A percentile compares a stretch with the other conserved stretches of the same genome.
These are phyloP conservation scores for Oeneis ivallda DNA, from an alignment of 2,888 invertebrate species.

Conservation along the genomic window DNA sequence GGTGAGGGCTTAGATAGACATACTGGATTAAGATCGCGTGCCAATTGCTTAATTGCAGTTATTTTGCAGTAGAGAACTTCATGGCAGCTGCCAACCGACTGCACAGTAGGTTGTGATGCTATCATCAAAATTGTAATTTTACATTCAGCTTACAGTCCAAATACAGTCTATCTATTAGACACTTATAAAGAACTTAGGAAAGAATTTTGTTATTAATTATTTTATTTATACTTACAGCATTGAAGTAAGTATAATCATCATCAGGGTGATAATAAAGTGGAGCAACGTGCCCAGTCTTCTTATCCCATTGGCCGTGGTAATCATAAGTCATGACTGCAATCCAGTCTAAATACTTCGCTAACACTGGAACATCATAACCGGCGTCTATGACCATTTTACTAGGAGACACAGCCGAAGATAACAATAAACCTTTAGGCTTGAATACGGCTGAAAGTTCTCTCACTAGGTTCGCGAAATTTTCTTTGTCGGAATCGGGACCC, in stretches of 20 bases:
- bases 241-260: constrained; percentile 91
- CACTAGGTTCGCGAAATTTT: constrained; percentile 88
- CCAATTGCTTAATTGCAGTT: too few species aligned
- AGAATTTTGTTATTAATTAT: neutral
- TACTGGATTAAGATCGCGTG: too few species aligned
- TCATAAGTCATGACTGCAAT: constrained; percentile 96
- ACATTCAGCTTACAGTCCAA: too few species aligned
- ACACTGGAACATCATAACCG: constrained; percentile 89
- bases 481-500: constrained; percentile 92
- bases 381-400: constrained; percentile 93
- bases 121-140: too few species aligned
- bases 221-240: constrained; percentile 84
- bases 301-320: constrained; percentile 96
- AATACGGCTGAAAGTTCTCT: constrained; percentile 86
- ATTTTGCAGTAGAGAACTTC: too few species aligned
- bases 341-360: constrained; percentile 91
- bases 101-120: too few species aligned
- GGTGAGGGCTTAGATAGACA: too few species aligned
- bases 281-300: constrained; percentile 94
- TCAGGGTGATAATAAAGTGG: constrained; percentile 91
- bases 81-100: too few species aligned
- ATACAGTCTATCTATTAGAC: too few species aligned
- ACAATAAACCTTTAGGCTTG: constrained; percentile 84
- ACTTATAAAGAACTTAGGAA: neutral
- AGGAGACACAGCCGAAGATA: constrained; percentile 93